Evolutionary conservation across 2,888 invertebrate genomes (phyloP).

Genomic region (Callimorpha dominula): DNA sequence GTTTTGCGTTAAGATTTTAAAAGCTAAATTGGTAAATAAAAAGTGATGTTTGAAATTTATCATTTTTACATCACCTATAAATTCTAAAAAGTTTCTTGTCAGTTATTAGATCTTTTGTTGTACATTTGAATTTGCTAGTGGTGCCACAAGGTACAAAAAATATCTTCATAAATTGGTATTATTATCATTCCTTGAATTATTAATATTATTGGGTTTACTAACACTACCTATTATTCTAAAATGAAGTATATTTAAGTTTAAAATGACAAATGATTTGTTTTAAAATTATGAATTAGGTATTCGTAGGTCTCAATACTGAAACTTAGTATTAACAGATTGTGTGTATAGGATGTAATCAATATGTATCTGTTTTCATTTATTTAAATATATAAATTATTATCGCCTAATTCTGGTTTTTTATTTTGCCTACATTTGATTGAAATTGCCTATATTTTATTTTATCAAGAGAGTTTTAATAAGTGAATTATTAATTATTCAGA

Average conservation of each 20-base stretch:
- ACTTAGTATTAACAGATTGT: conserved; percentile 55
- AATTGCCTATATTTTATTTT: neutral
- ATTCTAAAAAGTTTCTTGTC: neutral
- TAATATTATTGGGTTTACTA: conserved; percentile 26
- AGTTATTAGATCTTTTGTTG: neutral
- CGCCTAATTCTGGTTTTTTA: conserved; percentile 38
- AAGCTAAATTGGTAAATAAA: neutral
- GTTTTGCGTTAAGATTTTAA: neutral
- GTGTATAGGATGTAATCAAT: conserved; percentile 67
- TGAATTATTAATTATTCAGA: no score
- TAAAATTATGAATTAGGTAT: conserved; percentile 65
- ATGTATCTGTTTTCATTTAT: conserved; percentile 72
- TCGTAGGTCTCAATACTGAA: conserved; percentile 38
- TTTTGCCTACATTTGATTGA: conserved; percentile 16
- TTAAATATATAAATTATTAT: conserved; percentile 64
- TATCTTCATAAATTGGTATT: conserved; percentile 48
- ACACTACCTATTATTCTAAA: conserved; percentile 48
- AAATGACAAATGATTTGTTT: conserved; percentile 59
- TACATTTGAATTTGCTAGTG: conserved; percentile 20
- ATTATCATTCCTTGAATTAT: conserved; percentile 58
- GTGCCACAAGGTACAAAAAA: conserved; percentile 35
- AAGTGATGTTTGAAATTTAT: neutral
- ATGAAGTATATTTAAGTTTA: conserved; percentile 62
- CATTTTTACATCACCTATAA: neutral
- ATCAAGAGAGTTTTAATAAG: neutral